Evolutionary conservation across 2,888 invertebrate species (phyloP).

Genomic region (Papilio demoleus): DNA sequence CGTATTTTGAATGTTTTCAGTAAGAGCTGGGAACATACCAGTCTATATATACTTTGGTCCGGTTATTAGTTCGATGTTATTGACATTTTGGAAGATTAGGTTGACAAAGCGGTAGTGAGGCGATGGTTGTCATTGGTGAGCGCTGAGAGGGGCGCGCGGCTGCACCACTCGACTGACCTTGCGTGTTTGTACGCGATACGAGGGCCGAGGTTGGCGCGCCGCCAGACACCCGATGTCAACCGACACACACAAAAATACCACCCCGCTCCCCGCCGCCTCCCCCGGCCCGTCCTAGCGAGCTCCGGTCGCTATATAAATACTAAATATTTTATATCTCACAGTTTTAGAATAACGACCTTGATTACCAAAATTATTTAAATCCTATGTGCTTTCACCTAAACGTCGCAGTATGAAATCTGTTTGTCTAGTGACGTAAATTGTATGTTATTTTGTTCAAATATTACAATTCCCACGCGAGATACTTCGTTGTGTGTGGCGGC

Average conservation of each 20-base stretch:
- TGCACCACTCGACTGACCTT: slow-evolving; percentile 77
- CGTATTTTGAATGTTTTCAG: background rate
- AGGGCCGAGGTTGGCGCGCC: background rate
- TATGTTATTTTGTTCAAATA: background rate
- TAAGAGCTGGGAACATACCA: background rate
- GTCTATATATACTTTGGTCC: background rate
- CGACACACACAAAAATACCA: slow-evolving; percentile 76
- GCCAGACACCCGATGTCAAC: slow-evolving; percentile 79
- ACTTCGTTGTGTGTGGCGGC: no score
- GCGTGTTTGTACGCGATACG: slow-evolving; percentile 70
- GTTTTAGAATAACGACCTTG: slow-evolving; percentile 34
- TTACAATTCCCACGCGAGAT: background rate
- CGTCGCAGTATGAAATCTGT: background rate
- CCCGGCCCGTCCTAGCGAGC: background rate
- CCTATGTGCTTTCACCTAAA: slow-evolving; percentile 25
- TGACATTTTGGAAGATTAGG: slow-evolving; percentile 36
- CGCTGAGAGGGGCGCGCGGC: slow-evolving; percentile 55
- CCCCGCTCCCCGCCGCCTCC: slow-evolving; percentile 36
- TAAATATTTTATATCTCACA: slow-evolving; percentile 30
- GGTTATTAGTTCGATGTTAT: slow-evolving; percentile 4
- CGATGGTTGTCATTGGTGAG: slow-evolving; percentile 39
- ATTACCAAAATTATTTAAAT: slow-evolving; percentile 19
- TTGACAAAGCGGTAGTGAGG: slow-evolving; percentile 30
- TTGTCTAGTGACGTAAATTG: background rate
- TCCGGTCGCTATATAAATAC: slow-evolving; percentile 47